Evolutionary conservation across 2,113 vertebrate species (phyloP), one percentile per base, ranked within the genome.

Genomic region (Malurus elegans): DNA sequence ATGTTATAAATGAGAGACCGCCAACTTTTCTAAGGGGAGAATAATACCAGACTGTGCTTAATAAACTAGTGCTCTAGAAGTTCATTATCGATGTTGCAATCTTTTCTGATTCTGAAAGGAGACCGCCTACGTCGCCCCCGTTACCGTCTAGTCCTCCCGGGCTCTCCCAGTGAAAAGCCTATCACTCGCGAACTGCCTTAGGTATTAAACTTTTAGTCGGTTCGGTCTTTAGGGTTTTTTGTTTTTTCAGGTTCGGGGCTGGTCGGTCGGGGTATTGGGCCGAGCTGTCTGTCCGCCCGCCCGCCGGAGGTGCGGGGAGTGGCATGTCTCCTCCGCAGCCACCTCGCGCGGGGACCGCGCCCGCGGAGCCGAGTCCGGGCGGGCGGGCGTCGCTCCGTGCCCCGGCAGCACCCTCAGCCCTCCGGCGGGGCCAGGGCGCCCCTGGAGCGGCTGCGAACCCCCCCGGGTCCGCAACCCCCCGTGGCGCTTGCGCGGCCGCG

Each of bases 31-130:
- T 85, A 82, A 94, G 88, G 56, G 72, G 96, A 88, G 92, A 96
- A 98, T 96, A 97, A 97, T 97, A 98, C 97, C 97, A 97, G 98
- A 94, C 96, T 97, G 97, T 95, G 96, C 97, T 98, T 97, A 96
- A 98, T 97, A 98, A 97, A 98, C 95, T 95, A 94, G 97, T 94
- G 67, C 97, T 60, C 91, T 97, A 97, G 97, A 98, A 98, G 97
- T 98, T 98, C 98, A 97, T 97, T 98, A 97, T 97, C 95, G 96
- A 96, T 98, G 98, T 98, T 97, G 97, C 98, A 97, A 98, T 97
- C 96, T 97, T 96, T 95, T 91, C 96, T 97, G 64, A 88, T 92
- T 95, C 96, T 95, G 85, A 94, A 94, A 96, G 86, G 89, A 97
- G 98, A 97, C 97, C 97, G 97, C 98, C 98, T 98, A 98, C 97